A percentile compares a stretch with the other conserved stretches of the same genome.
Conservation (phyloP, 2,888 invertebrate genomes). For the Tipula lateralis region DNA sequence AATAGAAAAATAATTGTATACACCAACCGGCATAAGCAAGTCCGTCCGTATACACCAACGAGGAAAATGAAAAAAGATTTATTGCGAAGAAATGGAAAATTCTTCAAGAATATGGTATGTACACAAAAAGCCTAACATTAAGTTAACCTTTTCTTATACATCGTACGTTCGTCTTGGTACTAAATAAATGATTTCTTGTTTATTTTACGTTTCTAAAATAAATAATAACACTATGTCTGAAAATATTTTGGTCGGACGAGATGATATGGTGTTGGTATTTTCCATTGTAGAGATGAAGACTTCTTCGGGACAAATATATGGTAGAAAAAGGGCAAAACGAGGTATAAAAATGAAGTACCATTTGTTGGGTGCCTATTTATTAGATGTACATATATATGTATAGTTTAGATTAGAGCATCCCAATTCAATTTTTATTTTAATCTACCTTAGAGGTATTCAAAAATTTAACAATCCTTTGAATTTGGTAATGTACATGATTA, state of each 20-base stretch:
- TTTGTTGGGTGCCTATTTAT: neutral
- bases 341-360: neutral
- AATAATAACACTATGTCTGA: neutral
- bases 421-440: neutral
- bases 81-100: neutral
- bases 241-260: neutral
- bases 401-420: neutral
- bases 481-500: neutral
- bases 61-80: neutral
- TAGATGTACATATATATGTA: neutral
- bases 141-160: neutral
- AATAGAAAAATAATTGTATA: neutral
- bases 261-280: neutral
- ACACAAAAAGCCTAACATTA: constrained; percentile 20
- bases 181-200: constrained; percentile 11
- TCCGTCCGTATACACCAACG: neutral
- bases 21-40: neutral
- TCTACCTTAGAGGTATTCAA: neutral
- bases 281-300: neutral
- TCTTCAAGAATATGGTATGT: neutral
- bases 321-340: neutral
- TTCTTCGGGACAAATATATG: neutral
- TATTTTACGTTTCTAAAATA: neutral
- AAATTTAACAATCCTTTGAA: neutral
- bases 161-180: neutral